Percentiles rank a stretch among this genome's conserved stretches.
Conservation (phyloP, 2,797 vertebrate genomes). For the Chiroxiphia lanceolata region DNA sequence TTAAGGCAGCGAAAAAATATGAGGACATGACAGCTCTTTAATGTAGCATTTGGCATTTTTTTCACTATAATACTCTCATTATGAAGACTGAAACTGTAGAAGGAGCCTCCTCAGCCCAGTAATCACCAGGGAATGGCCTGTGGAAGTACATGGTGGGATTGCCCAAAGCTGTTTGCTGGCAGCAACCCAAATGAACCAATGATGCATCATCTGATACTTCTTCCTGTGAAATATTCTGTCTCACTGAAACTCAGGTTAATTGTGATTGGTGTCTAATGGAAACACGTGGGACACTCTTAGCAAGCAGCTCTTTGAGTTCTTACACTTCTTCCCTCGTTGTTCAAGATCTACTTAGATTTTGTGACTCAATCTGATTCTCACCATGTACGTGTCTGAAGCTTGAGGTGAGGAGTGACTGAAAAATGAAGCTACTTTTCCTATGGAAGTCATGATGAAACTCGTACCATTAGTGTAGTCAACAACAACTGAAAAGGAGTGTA, state of each 20-base stretch:
- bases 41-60: neutral
- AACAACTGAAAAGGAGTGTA: neutral
- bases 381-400: neutral
- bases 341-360: neutral
- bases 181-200: neutral
- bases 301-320: neutral
- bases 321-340: neutral
- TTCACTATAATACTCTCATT: neutral
- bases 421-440: neutral
- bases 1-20: neutral
- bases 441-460: neutral
- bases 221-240: neutral
- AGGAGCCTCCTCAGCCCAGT: neutral
- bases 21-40: neutral
- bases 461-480: neutral
- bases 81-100: neutral
- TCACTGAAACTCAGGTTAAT: neutral
- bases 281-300: neutral
- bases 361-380: neutral
- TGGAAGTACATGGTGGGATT: neutral
- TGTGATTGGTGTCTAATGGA: neutral
- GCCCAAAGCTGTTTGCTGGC: neutral
- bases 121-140: neutral
- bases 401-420: neutral
- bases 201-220: neutral